Conservation (phyloP, 1,140 invertebrate species). For the Tribolium castaneum region DNA sequence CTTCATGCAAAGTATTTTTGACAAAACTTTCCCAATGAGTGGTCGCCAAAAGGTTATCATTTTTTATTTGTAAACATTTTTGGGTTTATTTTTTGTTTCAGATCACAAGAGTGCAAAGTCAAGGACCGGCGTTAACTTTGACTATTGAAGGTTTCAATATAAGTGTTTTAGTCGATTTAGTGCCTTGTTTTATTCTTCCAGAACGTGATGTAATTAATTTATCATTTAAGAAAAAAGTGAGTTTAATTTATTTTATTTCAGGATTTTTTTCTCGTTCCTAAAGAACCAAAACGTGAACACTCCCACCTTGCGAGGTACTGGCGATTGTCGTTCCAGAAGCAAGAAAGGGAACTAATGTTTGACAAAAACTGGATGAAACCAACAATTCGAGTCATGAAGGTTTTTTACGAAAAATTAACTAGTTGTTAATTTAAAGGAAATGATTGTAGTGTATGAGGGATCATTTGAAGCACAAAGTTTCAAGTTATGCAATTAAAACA, state of each 20-base stretch:
- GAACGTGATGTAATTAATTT: constrained; percentile 28
- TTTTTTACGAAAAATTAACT: not conserved
- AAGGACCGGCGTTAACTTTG: constrained; percentile 17
- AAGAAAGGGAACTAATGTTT: constrained; percentile 61
- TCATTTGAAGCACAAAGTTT: constrained; percentile 61
- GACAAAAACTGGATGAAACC: constrained; percentile 59
- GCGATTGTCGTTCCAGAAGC: constrained; percentile 64
- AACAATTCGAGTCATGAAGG: constrained; percentile 61
- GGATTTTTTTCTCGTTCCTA: constrained; percentile 53
- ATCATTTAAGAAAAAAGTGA: not conserved
- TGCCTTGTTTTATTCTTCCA: constrained; percentile 17
- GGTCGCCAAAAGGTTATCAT: not conserved
- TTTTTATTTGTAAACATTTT: not conserved
- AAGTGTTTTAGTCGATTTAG: constrained; percentile 36
- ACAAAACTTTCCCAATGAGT: not conserved
- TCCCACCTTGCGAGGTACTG: constrained; percentile 37
- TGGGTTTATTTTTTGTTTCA: not conserved
- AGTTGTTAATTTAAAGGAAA: not conserved
- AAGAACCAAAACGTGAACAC: constrained; percentile 34
- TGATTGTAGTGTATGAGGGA: constrained; percentile 63
- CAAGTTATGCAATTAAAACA: constrained; percentile 66
- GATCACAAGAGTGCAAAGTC: constrained; percentile 41
- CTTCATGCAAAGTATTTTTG: constrained; percentile 12
- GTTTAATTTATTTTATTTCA: not conserved
- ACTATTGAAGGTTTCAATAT: not conserved